Base-by-base conservation (phyloP, 2,113 vertebrate species). In the Solenodon paradoxus region DNA sequence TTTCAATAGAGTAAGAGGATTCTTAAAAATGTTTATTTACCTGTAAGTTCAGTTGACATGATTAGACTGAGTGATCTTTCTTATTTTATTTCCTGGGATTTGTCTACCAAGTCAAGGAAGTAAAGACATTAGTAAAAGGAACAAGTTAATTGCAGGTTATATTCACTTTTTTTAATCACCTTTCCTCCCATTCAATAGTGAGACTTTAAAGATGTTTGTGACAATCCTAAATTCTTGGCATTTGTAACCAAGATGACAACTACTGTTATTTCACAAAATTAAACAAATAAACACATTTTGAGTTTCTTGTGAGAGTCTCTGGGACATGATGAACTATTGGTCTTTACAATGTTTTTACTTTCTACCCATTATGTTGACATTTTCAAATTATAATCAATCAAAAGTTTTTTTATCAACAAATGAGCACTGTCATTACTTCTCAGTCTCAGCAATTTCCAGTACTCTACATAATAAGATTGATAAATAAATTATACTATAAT, bases 321-420 rank as follows among this genome's bases (percentile, higher is more conserved):
- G 16, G 8, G 10, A 68, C 5, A 63, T 4, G 42, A 75, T 42
- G 3, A 47, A 63, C 32, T 59, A 10, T 32, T 77, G 6, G 1
- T 72, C 12, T 81, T 61, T 45, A 35, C 4, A 91, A n/a, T 45
- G 57, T 35, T 81, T 79, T 89, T 63, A 2, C n/a, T 75, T 95
- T 85, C 45, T 68, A 38, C 30, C 11, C 5, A 26, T 32, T 51
- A 26, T 69, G 9, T 81, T 69, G 77, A 77, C 15, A 7, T 42
- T 26, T 57, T 83, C 64, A 80, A 53, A 75, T 16, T 77, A 6
- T 8, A 88, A 74, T 2, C 7, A 85, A 79, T 47, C 45, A 38
- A 69, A 69, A 69, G 78, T 79, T 2, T 86, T 59, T 88, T 45
- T 11, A 92, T 95, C 80, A 59, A 71, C 42, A 96, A 66, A 82